These are phyloP conservation scores for Leptinotarsa rubiginosa DNA, from an alignment of 2,888 invertebrate species.

Conservation along the genomic window DNA sequence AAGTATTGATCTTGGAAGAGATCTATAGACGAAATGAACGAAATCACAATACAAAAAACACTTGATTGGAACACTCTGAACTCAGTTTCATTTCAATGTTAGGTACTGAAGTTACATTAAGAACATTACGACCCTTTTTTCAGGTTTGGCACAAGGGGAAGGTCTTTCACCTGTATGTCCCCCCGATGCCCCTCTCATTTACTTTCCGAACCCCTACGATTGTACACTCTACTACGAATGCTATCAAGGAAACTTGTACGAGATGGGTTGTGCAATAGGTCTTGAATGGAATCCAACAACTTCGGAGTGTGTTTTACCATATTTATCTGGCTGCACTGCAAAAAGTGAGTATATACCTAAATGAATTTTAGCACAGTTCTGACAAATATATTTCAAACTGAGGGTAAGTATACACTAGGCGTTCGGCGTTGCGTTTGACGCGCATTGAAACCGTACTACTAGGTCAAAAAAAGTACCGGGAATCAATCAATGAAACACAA, in stretches of 20 bases:
- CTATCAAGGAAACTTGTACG: conserved; percentile 26
- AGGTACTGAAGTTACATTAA: too few species aligned
- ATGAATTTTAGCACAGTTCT: neutral
- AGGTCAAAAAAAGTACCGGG: too few species aligned
- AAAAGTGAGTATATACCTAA: neutral
- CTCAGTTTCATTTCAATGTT: neutral
- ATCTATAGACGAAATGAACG: too few species aligned
- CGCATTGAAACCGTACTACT: too few species aligned
- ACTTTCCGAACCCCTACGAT: conserved; percentile 35
- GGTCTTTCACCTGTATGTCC: neutral
- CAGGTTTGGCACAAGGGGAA: neutral
- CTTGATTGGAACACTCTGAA: too few species aligned
- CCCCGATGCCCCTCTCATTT: neutral
- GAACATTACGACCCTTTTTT: too few species aligned
- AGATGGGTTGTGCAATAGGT: conserved; percentile 32
- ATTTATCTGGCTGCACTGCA: conserved; percentile 18
- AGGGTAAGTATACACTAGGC: too few species aligned
- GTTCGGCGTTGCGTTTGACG: too few species aligned
- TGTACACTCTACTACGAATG: conserved; percentile 43
- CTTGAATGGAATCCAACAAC: conserved; percentile 35
- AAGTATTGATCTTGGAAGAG: too few species aligned
- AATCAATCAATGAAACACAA: too few species aligned
- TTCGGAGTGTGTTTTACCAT: conserved; percentile 30
- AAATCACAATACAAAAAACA: too few species aligned
- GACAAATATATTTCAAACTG: too few species aligned